Base-by-base conservation (phyloP, 2,797 vertebrate genomes). In the Neosalanx taihuensis region DNA sequence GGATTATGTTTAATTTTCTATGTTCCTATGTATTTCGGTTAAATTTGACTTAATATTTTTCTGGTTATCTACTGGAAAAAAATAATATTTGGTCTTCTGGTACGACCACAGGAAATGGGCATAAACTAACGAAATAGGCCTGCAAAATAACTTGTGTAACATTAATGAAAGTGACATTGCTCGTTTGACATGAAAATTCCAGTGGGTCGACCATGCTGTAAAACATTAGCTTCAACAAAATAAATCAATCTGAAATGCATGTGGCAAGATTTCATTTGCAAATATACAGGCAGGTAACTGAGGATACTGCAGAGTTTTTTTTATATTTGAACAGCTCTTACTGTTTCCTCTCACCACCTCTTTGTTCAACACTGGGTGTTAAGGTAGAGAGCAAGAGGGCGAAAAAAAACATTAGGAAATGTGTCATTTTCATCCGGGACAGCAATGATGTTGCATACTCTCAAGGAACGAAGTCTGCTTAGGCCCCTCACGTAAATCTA, bases 341-440 rank as follows among this genome's bases (percentile, higher is more conserved):
- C 69, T 67, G 70, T 78, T 73, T 49, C 57, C 79, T 76, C 84
- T 72, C 80, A 85, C 72, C 57, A 63, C 81, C 64, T 87, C 88
- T 91, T 93, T 93, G 91, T 93, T 92, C 84, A 88, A 82, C 87
- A 87, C 83, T 89, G 84, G 88, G 86, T 85, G 88, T 86, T 75
- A 83, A n/a, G 72, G 67, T 69, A 61, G 77, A 70, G 62, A 67
- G 67, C 37, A 13, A 10, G 72, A 75, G 77, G 71, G 71, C 71
- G 77, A 68, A 66, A 77, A 74, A 82, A 73, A 29, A 80, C 70
- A 73, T 81, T 87, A 81, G 72, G 75, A 87, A 86, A 85, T 63
- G 63, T 84, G 74, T 81, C 72, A 84, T 87, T 87, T 86, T 86
- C 85, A 89, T 87, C 84, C 82, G 76, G 88, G 76, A 85, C 71